A percentile compares a stretch with the other conserved stretches of the same genome.
These are phyloP conservation scores for Saturnia japonica DNA, from an alignment of 2,888 invertebrate species.

Conservation along the genomic window DNA sequence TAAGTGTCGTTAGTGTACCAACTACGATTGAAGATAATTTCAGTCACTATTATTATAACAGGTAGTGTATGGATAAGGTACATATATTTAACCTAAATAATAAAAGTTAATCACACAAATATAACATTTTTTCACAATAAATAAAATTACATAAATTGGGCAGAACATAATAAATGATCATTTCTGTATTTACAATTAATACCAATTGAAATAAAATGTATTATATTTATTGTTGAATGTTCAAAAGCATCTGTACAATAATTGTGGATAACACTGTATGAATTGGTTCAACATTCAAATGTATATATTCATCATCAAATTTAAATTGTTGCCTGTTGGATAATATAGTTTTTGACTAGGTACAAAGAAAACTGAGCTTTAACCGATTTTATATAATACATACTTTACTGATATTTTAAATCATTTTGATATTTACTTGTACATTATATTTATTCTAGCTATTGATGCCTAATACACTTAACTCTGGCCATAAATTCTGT, in stretches of 20 bases:
- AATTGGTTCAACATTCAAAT: not conserved
- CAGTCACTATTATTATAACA: too few species aligned
- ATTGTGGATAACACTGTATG: not conserved
- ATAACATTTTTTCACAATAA: not conserved
- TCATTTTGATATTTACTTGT: too few species aligned
- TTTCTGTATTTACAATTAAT: not conserved
- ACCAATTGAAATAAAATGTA: constrained; percentile 1
- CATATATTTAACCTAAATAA: not conserved
- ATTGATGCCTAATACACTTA: too few species aligned
- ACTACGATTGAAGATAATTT: too few species aligned
- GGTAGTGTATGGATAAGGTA: too few species aligned
- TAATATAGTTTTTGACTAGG: not conserved
- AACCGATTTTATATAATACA: not conserved
- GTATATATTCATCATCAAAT: not conserved
- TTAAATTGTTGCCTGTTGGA: not conserved
- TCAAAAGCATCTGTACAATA: not conserved
- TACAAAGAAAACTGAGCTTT: not conserved
- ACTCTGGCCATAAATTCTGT: too few species aligned
- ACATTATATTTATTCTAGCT: too few species aligned
- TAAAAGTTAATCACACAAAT: not conserved
- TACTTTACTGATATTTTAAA: not conserved
- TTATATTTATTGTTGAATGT: constrained; percentile 15
- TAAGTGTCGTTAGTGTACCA: too few species aligned
- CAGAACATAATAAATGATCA: not conserved
- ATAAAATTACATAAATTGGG: not conserved